Evolutionary conservation across 2,888 invertebrate species (phyloP).

Genomic region (Plagodis pulveraria): DNA sequence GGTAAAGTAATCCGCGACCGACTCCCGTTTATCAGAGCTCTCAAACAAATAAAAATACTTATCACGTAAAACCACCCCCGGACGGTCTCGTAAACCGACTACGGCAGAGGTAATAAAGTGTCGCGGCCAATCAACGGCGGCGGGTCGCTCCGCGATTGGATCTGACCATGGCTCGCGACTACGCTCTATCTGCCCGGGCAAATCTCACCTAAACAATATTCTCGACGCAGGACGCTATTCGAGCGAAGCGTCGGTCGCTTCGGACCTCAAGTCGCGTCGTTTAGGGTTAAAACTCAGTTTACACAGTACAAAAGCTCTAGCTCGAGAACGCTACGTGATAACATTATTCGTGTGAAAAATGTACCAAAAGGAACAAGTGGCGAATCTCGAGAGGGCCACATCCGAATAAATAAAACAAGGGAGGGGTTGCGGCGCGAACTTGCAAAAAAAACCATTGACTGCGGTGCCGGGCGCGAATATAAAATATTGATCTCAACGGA

Average conservation of each 20-base stretch:
- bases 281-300: slow-evolving; percentile 43
- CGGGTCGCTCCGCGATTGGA: slow-evolving; percentile 49
- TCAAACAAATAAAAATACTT: slow-evolving; percentile 72
- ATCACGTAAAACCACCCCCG: slow-evolving; percentile 62
- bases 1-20: slow-evolving; percentile 54
- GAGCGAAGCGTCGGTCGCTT: slow-evolving; percentile 6
- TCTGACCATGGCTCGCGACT: slow-evolving; percentile 43
- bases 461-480: slow-evolving; percentile 69
- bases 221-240: slow-evolving; percentile 1
- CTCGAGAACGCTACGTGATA: slow-evolving; percentile 63
- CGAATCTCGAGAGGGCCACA: slow-evolving; percentile 66
- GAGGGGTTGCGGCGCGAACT: slow-evolving; percentile 57
- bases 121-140: slow-evolving; percentile 58
- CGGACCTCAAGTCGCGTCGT: slow-evolving; percentile 10
- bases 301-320: slow-evolving; percentile 43
- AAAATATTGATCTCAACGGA: slow-evolving; percentile 79
- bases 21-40: slow-evolving; percentile 57
- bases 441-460: slow-evolving; percentile 67
- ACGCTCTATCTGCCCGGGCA: neutral
- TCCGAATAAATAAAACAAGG: slow-evolving; percentile 64
- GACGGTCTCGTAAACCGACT: slow-evolving; percentile 46
- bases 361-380: slow-evolving; percentile 73
- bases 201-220: slow-evolving; percentile 4
- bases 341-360: slow-evolving; percentile 75
- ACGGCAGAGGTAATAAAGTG: slow-evolving; percentile 55